phyloP scores from a whole-genome alignment of 2,888 invertebrate species.

The Odontocolon sp. region DNA sequence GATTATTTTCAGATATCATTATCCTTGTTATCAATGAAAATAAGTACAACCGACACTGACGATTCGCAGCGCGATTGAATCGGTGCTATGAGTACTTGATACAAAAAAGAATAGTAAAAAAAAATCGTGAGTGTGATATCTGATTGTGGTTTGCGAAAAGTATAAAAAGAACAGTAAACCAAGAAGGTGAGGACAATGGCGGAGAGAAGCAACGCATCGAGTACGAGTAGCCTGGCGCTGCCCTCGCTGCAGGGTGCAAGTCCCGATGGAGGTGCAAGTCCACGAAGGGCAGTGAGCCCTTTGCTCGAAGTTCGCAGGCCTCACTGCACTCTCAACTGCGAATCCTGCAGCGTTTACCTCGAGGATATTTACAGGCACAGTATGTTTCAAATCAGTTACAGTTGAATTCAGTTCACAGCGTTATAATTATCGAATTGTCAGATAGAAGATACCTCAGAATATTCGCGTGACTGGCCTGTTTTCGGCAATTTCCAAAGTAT shows the following conservation, averaged over 20 bases:
- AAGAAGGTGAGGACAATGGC: slow-evolving; percentile 67
- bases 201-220: slow-evolving; percentile 76
- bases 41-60: slow-evolving; percentile 2
- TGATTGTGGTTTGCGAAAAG: slow-evolving; percentile 8
- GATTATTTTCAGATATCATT: slow-evolving; percentile 10
- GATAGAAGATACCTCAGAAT: no score
- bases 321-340: slow-evolving; percentile 88
- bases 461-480: no score
- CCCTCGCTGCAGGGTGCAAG: slow-evolving; percentile 76
- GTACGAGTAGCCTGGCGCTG: slow-evolving; percentile 76
- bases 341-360: slow-evolving; percentile 86
- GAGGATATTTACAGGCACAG: slow-evolving; percentile 86
- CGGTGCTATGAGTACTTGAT: background rate
- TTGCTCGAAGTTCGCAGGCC: slow-evolving; percentile 87
- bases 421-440: no score
- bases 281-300: slow-evolving; percentile 87
- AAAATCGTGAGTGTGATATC: slow-evolving; percentile 29
- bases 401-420: background rate
- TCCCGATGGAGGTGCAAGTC: slow-evolving; percentile 80
- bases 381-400: slow-evolving; percentile 66
- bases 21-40: background rate
- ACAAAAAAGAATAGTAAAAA: slow-evolving; percentile 2
- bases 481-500: no score
- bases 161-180: background rate
- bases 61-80: background rate